Conservation (phyloP, 2,888 invertebrate species). For the Hecatera dysodea region DNA sequence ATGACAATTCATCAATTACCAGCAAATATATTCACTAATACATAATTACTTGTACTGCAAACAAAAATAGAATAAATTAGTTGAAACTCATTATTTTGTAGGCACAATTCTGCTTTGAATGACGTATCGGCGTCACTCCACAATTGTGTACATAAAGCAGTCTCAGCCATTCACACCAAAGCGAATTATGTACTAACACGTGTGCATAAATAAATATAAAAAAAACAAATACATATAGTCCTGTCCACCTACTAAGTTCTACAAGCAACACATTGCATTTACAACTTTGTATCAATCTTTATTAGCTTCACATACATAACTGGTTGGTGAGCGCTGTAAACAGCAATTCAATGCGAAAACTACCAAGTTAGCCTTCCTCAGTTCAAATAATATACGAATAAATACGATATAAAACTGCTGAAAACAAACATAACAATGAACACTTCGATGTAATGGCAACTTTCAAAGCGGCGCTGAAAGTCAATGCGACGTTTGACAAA, state of each 20-base stretch:
- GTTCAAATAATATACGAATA: conserved; percentile 31
- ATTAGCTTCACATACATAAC: conserved; percentile 18
- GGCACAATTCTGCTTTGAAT: conserved; percentile 23
- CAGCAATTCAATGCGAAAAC: conserved; percentile 33
- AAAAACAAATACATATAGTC: conserved; percentile 41
- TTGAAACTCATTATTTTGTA: conserved; percentile 20
- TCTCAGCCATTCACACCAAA: conserved; percentile 40
- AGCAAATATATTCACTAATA: conserved; percentile 14
- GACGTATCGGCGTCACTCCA: conserved; percentile 37
- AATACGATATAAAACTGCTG: conserved; percentile 47
- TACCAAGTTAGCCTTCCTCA: conserved; percentile 8
- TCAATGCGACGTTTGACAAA: conserved; percentile 17
- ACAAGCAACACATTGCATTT: conserved; percentile 11
- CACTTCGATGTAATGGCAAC: conserved; percentile 50
- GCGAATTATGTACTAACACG: conserved; percentile 23
- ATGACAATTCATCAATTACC: conserved; percentile 15
- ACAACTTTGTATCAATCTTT: conserved; percentile 29
- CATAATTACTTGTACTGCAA: conserved; percentile 15
- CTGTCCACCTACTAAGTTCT: conserved; percentile 20
- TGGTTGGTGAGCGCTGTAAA: conserved; percentile 14
- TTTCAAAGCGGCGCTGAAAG: conserved; percentile 55
- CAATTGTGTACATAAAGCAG: conserved; percentile 54
- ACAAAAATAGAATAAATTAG: conserved; percentile 6
- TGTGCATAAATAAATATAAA: conserved; percentile 42
- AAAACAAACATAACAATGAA: conserved; percentile 55